phyloP scores from a whole-genome alignment of 2,888 invertebrate genomes.

The Eilema sororculum region DNA sequence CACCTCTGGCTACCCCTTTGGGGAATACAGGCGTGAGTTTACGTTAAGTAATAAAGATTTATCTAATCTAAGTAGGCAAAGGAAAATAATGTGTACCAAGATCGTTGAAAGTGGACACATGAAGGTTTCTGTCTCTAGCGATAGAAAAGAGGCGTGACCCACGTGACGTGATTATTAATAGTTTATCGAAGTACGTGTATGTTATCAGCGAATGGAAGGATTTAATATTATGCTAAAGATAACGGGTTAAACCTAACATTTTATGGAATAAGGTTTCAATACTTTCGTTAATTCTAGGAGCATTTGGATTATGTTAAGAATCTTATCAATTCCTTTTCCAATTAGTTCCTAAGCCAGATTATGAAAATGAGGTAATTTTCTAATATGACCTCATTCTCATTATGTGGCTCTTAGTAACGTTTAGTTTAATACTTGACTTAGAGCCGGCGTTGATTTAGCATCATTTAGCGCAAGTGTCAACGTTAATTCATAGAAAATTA shows the following conservation, averaged over 20 bases:
- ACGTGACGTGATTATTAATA: neutral
- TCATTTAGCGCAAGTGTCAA: no score
- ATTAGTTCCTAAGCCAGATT: no score
- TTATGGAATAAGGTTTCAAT: neutral
- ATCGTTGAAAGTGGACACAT: neutral
- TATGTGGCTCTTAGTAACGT: neutral
- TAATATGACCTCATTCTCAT: neutral
- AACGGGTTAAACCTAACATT: neutral
- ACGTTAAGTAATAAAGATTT: no score
- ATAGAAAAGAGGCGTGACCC: neutral
- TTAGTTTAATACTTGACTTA: neutral
- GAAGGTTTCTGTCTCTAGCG: neutral
- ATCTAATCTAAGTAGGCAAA: no score
- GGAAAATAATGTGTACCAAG: no score
- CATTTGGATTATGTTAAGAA: neutral
- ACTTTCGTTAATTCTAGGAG: neutral
- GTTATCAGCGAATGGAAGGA: neutral
- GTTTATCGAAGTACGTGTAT: neutral
- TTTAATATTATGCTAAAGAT: neutral
- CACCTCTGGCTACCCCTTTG: no score
- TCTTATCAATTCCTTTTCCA: neutral
- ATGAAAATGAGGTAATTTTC: no score
- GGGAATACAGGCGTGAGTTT: no score
- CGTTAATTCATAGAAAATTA: no score
- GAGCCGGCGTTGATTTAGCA: no score